Evolutionary conservation across 2,797 vertebrate species (phyloP).

Genomic region (Gastrophryne carolinensis): DNA sequence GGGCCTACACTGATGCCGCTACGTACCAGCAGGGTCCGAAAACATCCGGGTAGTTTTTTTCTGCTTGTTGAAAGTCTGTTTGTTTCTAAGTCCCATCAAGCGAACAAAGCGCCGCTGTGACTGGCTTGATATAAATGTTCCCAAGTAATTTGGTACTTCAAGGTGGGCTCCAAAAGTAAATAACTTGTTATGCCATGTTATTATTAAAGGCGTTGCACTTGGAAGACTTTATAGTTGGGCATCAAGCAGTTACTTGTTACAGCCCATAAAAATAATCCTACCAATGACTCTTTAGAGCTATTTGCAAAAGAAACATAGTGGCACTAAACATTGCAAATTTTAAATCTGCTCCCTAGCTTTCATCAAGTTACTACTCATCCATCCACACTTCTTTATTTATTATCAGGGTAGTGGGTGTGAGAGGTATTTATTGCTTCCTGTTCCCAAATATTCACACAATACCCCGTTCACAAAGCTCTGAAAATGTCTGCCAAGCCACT

Average conservation of each 20-base stretch:
- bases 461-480: no score
- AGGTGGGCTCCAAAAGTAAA: background rate
- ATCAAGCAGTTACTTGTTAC: background rate
- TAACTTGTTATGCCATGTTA: background rate
- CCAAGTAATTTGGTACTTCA: background rate
- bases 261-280: background rate
- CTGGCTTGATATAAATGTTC: background rate
- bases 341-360: no score
- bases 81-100: background rate
- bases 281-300: background rate
- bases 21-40: background rate
- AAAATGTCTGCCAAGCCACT: no score
- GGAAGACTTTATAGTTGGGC: constrained; percentile 10
- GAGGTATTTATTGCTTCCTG: no score
- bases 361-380: no score
- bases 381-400: no score
- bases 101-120: constrained; percentile 1
- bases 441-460: no score
- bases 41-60: background rate
- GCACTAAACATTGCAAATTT: no score
- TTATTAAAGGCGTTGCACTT: constrained; percentile 2
- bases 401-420: no score
- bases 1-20: background rate
- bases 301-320: no score
- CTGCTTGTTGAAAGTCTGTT: background rate